Evolutionary conservation across 1,140 invertebrate species (phyloP).

Genomic region (Monochamus saltuarius): DNA sequence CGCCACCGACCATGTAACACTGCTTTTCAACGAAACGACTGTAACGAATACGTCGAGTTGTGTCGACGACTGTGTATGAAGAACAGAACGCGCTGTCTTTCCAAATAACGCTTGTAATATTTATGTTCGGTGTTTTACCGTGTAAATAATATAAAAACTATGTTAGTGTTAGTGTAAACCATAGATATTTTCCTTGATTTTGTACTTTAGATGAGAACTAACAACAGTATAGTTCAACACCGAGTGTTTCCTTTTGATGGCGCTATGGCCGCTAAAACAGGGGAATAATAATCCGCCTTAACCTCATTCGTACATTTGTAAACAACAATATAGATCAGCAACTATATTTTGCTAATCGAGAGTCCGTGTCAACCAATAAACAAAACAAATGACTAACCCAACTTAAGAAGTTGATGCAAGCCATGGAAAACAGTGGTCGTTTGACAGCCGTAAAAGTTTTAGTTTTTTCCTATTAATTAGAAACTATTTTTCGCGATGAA

Average conservation of each 20-base stretch:
- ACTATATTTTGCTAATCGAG: not conserved
- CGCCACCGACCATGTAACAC: conserved; percentile 29
- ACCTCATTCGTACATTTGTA: conserved; percentile 43
- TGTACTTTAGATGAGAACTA: conserved; percentile 25
- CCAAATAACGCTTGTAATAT: conserved; percentile 32
- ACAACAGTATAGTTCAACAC: conserved; percentile 37
- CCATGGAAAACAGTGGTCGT: not conserved
- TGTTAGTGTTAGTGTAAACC: conserved; percentile 23
- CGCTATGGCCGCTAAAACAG: conserved; percentile 49
- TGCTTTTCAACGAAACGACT: conserved; percentile 27
- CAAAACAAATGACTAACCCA: conserved; percentile 1
- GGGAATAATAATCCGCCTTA: conserved; percentile 46
- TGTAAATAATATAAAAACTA: conserved; percentile 32
- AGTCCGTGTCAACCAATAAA: not conserved
- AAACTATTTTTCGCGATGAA: conserved; percentile 16
- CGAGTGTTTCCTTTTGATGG: conserved; percentile 46
- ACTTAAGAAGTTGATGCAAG: not conserved
- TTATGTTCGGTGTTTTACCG: conserved; percentile 29
- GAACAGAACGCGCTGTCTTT: conserved; percentile 34
- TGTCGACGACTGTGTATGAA: conserved; percentile 35
- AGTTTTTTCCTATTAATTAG: conserved; percentile 2
- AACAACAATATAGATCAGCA: conserved; percentile 31
- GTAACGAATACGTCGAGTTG: conserved; percentile 28
- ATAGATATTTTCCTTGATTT: conserved; percentile 20
- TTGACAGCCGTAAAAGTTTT: not conserved